Evolutionary conservation across 2,888 invertebrate species (phyloP).

Genomic region (Hipparchia sbordonii): DNA sequence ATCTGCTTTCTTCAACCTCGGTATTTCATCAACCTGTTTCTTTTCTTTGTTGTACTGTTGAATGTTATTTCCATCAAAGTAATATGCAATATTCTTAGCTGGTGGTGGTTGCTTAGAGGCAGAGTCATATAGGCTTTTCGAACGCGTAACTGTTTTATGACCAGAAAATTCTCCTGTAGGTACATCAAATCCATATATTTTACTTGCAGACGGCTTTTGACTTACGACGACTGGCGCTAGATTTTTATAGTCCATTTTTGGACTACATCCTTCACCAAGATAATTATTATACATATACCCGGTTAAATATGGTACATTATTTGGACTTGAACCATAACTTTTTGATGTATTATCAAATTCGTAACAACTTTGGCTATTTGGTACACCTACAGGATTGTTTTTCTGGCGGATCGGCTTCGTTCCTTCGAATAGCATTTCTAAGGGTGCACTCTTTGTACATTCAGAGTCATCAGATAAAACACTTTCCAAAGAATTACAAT

Average conservation of each 20-base stretch:
- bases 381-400: slow-evolving; percentile 56
- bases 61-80: slow-evolving; percentile 76
- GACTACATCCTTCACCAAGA: slow-evolving; percentile 54
- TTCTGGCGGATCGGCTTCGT: slow-evolving; percentile 72
- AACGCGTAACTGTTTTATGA: slow-evolving; percentile 76
- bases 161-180: slow-evolving; percentile 58
- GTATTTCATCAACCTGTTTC: slow-evolving; percentile 81
- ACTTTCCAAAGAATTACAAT: slow-evolving; percentile 91
- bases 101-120: slow-evolving; percentile 61
- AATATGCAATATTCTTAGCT: slow-evolving; percentile 77
- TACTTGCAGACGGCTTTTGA: slow-evolving; percentile 57
- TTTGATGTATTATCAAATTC: slow-evolving; percentile 82
- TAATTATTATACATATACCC: slow-evolving; percentile 82
- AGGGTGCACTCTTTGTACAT: slow-evolving; percentile 89
- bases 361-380: slow-evolving; percentile 76
- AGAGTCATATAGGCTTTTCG: slow-evolving; percentile 75
- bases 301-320: slow-evolving; percentile 78
- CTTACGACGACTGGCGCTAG: slow-evolving; percentile 45
- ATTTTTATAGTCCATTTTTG: slow-evolving; percentile 55
- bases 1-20: slow-evolving; percentile 80
- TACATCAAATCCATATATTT: slow-evolving; percentile 72
- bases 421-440: slow-evolving; percentile 87
- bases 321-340: slow-evolving; percentile 86
- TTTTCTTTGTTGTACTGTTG: slow-evolving; percentile 68
- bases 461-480: slow-evolving; percentile 91